These are phyloP conservation scores for Channa argus DNA, from an alignment of 2,113 vertebrate genomes.

Conservation along the genomic window DNA sequence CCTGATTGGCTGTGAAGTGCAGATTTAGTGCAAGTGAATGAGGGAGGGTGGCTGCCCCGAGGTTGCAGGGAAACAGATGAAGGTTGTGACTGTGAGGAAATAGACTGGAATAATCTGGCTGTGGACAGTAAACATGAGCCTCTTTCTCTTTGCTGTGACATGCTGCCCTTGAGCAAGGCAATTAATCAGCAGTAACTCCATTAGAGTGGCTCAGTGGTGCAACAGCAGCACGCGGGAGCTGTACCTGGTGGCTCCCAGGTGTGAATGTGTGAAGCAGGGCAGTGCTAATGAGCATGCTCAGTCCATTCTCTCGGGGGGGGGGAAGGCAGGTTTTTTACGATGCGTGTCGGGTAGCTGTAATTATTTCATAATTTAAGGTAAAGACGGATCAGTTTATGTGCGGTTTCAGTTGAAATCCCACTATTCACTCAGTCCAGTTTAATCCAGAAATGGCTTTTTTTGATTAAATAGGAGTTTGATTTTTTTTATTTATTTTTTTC, in stretches of 20 bases:
- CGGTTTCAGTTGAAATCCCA: background rate
- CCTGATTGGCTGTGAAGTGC: background rate
- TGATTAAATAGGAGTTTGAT: background rate
- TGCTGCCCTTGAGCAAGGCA: slow-evolving; percentile 22
- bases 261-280: slow-evolving; percentile 23
- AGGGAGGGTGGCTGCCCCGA: background rate
- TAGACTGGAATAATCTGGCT: background rate
- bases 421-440: background rate
- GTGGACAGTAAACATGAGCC: background rate
- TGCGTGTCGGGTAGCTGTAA: background rate
- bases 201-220: slow-evolving; percentile 22
- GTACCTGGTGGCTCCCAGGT: slow-evolving; percentile 40
- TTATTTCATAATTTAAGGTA: background rate
- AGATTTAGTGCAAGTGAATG: background rate
- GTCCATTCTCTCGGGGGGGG: background rate
- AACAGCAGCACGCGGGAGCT: slow-evolving; percentile 10
- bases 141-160: background rate
- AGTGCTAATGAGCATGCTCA: slow-evolving; percentile 19
- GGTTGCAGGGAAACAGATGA: slow-evolving; percentile 12
- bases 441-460: background rate
- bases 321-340: background rate
- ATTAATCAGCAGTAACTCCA: slow-evolving; percentile 27
- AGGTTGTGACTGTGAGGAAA: slow-evolving; percentile 6
- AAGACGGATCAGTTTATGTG: background rate
- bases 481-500: background rate